Evolutionary conservation across 2,888 invertebrate species (phyloP), one percentile per base, ranked within the genome.

Genomic region (Cheilosia scutellata): DNA sequence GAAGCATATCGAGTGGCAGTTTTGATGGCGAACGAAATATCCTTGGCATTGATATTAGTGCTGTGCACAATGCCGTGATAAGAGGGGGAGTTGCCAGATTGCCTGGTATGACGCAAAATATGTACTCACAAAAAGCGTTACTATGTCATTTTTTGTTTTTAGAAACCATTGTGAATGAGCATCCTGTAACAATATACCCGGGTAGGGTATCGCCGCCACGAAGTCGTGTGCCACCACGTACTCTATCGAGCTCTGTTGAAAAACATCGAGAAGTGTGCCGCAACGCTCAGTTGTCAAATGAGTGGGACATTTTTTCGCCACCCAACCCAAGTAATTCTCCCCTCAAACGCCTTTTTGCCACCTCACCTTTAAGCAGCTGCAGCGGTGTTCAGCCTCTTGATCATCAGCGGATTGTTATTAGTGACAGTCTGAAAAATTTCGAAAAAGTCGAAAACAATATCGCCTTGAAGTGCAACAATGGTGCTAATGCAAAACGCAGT

Each of bases 211-310:
- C 90, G 75, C 92, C 91, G 55, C 90, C 90, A 70, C 88, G 88
- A 78, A 92, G 93, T 91, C 94, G 94, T 93, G 92, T 95, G 90
- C 95, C 95, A 89, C 95, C 96, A 88, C 94, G 95, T 88, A 95
- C 95, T 90, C 94, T 95, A 90, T 94, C 95, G 84, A 94, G 94
- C 90, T 95, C 95, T 90, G 94, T 95, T 90, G 96, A 96, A 92
- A 95, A 95, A 90, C 96, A 96, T 93, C 95, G 96, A 90, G 96
- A 96, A 93, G 96, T 96, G 89, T 95, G 96, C 90, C 95, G 96
- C 90, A 94, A 94, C 74, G 77, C 77, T 47, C 88, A 87, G 27
- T 70, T 70, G 33, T 40, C 51, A 1, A 68, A 57, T 47, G 82
- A 65, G 76, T 27, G 40, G 3, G 57, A 79, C 7, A 55, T 63